Conservation (phyloP, 2,888 invertebrate species). For the Cryptocheilus praepositus region DNA sequence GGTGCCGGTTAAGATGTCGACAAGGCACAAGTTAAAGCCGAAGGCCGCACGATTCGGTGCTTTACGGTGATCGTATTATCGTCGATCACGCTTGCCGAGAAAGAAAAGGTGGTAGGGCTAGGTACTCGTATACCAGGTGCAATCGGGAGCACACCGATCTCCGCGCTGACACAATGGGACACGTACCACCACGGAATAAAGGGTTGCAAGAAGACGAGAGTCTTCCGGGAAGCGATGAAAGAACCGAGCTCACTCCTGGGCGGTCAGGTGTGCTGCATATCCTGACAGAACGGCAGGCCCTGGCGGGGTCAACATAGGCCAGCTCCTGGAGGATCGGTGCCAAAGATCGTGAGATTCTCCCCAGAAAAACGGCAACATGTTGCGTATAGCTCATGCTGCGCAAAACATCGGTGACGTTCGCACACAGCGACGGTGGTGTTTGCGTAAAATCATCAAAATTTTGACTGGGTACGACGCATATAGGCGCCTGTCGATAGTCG, state of each 20-base stretch:
- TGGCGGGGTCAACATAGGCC: constrained; percentile 37
- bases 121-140: constrained; percentile 49
- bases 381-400: too few species aligned
- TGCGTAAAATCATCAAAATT: too few species aligned
- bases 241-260: constrained; percentile 46
- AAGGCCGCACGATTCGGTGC: constrained; percentile 36
- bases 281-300: constrained; percentile 40
- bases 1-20: too few species aligned
- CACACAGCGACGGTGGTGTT: too few species aligned
- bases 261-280: constrained; percentile 50
- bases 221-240: constrained; percentile 68
- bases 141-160: constrained; percentile 36
- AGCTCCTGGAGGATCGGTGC: constrained; percentile 17
- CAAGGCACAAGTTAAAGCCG: background rate
- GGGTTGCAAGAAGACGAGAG: constrained; percentile 57
- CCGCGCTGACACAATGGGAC: constrained; percentile 55
- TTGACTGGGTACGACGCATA: too few species aligned
- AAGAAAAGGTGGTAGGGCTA: constrained; percentile 23
- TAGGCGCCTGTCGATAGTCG: too few species aligned
- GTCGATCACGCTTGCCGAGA: constrained; percentile 32
- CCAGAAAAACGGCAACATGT: background rate
- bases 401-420: too few species aligned
- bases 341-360: constrained; percentile 17
- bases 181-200: constrained; percentile 59
- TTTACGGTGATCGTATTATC: constrained; percentile 40